Conservation (phyloP, 2,797 vertebrate genomes). For the Enteromius paludinosus region DNA sequence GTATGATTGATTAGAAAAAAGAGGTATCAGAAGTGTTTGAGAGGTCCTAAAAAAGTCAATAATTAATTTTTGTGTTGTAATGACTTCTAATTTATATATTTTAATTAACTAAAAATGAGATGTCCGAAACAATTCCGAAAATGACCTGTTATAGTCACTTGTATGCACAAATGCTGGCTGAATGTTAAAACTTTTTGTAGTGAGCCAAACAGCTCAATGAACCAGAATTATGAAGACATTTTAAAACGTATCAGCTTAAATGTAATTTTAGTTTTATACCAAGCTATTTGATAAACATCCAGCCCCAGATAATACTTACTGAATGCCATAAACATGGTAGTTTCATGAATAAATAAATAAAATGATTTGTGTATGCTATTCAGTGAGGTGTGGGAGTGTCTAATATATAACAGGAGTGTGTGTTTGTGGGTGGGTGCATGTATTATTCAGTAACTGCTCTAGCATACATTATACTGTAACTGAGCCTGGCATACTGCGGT, state of each 20-base stretch:
- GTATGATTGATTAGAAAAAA: background rate
- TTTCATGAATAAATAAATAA: background rate
- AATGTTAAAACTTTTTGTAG: background rate
- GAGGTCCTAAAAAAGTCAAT: background rate
- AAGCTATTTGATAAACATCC: background rate
- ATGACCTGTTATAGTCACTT: background rate
- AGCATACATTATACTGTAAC: conserved; percentile 24
- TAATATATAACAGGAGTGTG: conserved; percentile 2
- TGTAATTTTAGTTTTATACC: background rate
- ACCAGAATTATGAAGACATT: background rate
- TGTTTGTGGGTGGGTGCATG: conserved; percentile 11
- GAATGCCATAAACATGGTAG: background rate
- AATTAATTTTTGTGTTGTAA: background rate
- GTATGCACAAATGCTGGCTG: too few species aligned
- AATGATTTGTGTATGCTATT: background rate
- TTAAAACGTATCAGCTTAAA: background rate
- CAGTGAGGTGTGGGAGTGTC: background rate
- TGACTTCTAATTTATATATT: background rate
- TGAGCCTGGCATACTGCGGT: background rate
- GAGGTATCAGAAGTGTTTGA: background rate
- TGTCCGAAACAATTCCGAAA: background rate
- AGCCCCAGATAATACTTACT: background rate
- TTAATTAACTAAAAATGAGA: background rate
- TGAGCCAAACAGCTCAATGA: background rate
- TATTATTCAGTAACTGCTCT: conserved; percentile 22